Evolutionary conservation across 1,140 invertebrate species (phyloP).

Genomic region (Atopsyche davidsoni): DNA sequence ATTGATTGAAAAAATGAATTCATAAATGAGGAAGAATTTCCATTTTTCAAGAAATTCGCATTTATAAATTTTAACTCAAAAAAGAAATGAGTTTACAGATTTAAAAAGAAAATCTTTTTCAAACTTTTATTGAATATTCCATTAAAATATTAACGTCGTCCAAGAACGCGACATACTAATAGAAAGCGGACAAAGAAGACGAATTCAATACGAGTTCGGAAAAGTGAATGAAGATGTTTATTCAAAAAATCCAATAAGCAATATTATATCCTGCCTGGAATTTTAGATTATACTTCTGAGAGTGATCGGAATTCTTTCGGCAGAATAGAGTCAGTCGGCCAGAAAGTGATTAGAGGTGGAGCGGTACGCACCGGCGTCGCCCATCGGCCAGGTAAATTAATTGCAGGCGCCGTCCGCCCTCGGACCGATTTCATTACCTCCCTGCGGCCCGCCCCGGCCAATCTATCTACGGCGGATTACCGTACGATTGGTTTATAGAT

Average conservation of each 20-base stretch:
- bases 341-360: slow-evolving; percentile 2
- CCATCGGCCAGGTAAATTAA: slow-evolving; percentile 5
- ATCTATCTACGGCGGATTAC: background rate
- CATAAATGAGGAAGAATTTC: no score
- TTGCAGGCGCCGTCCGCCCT: slow-evolving; percentile 3
- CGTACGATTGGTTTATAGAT: background rate
- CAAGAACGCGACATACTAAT: background rate
- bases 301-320: background rate
- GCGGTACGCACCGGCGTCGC: background rate
- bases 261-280: background rate
- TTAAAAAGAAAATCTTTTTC: no score
- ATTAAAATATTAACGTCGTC: background rate
- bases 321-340: slow-evolving; percentile 7
- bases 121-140: no score
- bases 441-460: background rate
- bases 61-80: no score
- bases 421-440: slow-evolving; percentile 2
- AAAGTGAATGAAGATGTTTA: background rate
- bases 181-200: background rate
- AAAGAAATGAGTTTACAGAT: no score
- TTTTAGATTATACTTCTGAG: background rate
- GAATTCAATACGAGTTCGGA: background rate
- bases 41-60: no score
- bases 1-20: background rate
- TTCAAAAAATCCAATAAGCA: background rate